Evolutionary conservation across 2,113 vertebrate genomes (phyloP).

Genomic region (Acinonyx jubatus): DNA sequence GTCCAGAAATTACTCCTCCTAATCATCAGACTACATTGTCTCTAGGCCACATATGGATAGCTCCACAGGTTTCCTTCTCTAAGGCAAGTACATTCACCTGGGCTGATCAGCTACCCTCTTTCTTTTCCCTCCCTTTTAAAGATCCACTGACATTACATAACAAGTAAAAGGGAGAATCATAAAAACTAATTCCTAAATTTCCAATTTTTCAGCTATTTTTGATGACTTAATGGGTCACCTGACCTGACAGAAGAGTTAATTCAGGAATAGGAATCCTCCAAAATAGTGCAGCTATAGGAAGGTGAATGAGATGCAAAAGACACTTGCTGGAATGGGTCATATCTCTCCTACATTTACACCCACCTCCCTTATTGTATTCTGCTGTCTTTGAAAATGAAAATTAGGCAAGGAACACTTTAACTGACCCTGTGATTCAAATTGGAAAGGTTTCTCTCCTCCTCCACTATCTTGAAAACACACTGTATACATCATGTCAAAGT

Average conservation of each 20-base stretch:
- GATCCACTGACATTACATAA: not conserved
- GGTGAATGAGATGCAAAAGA: not conserved
- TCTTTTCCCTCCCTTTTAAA: conserved; percentile 3
- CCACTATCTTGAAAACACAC: conserved; percentile 49
- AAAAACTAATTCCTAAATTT: conserved; percentile 27
- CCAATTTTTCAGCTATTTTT: conserved; percentile 38
- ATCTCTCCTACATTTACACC: not conserved
- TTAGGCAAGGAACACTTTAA: conserved; percentile 18
- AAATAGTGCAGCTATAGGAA: not conserved
- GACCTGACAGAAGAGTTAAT: conserved; percentile 23
- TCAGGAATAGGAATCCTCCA: not conserved
- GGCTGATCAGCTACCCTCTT: not conserved
- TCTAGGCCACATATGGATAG: not conserved
- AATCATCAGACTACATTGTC: not conserved
- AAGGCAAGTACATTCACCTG: not conserved
- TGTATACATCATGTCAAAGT: not conserved
- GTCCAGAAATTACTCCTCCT: conserved; percentile 7
- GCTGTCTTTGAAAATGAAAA: conserved; percentile 44
- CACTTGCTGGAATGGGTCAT: not conserved
- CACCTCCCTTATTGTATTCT: not conserved
- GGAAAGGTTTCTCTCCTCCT: conserved; percentile 39
- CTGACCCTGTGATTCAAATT: conserved; percentile 31
- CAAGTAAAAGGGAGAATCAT: not conserved
- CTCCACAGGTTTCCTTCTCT: not conserved
- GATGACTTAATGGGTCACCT: not conserved